Percentiles rank a stretch among this genome's conserved stretches.
Evolutionary conservation across 1,140 invertebrate species (phyloP).

Genomic region (Lasaia peninsularis): DNA sequence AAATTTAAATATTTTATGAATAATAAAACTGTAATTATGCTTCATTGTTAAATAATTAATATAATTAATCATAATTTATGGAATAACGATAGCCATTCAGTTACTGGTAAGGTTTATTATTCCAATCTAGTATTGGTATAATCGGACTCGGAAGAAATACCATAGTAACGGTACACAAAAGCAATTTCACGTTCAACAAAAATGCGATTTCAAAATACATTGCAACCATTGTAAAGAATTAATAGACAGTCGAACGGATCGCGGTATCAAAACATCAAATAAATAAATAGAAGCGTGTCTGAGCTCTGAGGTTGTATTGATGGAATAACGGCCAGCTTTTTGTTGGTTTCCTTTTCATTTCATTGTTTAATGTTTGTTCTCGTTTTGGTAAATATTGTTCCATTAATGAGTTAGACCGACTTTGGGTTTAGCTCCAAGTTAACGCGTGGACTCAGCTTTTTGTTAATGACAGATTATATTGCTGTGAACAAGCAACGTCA

Average conservation of each 20-base stretch:
- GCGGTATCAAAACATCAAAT: conserved; percentile 64
- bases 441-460: background rate
- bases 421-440: background rate
- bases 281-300: conserved; percentile 52
- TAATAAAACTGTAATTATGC: too few species aligned
- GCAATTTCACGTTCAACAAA: conserved; percentile 27
- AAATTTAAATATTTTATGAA: too few species aligned
- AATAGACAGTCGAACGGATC: conserved; percentile 53
- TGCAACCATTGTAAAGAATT: conserved; percentile 51
- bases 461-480: background rate
- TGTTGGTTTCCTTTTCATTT: conserved; percentile 24
- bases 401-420: conserved; percentile 14
- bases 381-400: conserved; percentile 16
- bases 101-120: too few species aligned
- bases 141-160: too few species aligned
- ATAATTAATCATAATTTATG: too few species aligned
- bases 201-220: conserved; percentile 36
- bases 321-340: conserved; percentile 45
- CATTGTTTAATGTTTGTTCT: conserved; percentile 22
- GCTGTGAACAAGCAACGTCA: too few species aligned
- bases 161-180: conserved; percentile 21
- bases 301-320: conserved; percentile 50
- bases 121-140: too few species aligned
- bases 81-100: too few species aligned
- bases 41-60: too few species aligned